Conservation (phyloP, 2,888 invertebrate genomes). For the Vesta saturnalis region DNA sequence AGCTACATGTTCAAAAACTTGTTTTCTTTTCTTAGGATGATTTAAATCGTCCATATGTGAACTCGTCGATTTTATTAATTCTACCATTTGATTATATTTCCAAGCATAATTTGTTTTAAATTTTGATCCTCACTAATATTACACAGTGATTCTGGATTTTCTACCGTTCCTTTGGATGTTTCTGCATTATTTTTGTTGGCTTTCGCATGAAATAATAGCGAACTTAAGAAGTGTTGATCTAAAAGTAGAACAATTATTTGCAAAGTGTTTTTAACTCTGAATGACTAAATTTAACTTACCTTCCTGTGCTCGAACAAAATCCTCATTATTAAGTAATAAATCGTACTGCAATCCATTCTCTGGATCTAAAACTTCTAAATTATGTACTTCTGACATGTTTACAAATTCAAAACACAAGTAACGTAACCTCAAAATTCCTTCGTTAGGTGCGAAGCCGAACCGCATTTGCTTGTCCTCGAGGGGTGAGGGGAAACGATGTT, state of each 20-base stretch:
- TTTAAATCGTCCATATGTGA: slow-evolving; percentile 18
- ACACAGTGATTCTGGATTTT: neutral
- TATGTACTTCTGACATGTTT: slow-evolving; percentile 4
- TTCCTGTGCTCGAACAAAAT: slow-evolving; percentile 2
- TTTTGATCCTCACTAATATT: neutral
- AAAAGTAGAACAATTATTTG: slow-evolving; percentile 7
- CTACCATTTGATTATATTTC: slow-evolving; percentile 7
- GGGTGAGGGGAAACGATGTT: too few species aligned
- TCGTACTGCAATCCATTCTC: neutral
- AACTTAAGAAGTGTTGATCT: slow-evolving; percentile 1
- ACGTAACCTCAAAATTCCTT: neutral
- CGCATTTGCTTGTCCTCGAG: too few species aligned
- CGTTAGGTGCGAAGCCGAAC: too few species aligned
- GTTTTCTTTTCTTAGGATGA: slow-evolving; percentile 20
- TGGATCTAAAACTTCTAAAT: slow-evolving; percentile 2
- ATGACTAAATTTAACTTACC: slow-evolving; percentile 12
- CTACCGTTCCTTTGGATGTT: neutral
- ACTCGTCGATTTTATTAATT: slow-evolving; percentile 4
- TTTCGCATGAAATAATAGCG: slow-evolving; percentile 7
- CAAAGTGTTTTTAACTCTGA: neutral
- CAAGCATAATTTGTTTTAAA: slow-evolving; percentile 7
- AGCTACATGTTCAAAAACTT: slow-evolving; percentile 20
- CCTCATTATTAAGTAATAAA: neutral
- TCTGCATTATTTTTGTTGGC: neutral
- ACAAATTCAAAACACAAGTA: neutral